Evolutionary conservation across 2,113 vertebrate genomes (phyloP).

Genomic region (Xiphophorus hellerii): DNA sequence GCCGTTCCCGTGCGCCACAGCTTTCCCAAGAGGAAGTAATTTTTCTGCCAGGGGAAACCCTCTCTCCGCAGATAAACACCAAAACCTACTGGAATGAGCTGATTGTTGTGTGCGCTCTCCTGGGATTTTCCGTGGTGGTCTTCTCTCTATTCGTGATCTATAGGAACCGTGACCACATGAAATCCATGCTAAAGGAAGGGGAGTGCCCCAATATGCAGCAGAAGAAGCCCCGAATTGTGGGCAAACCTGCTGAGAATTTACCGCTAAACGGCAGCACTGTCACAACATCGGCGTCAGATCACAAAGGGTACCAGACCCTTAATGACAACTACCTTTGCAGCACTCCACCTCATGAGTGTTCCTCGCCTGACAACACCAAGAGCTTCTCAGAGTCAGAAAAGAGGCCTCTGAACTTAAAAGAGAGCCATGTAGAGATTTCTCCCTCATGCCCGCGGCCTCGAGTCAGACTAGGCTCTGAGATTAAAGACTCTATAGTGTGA

Average conservation of each 20-base stretch:
- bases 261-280: conserved; percentile 87
- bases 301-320: conserved; percentile 95
- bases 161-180: conserved; percentile 86
- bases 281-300: conserved; percentile 81
- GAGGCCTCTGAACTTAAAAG: conserved; percentile 85
- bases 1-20: conserved; percentile 73
- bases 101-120: conserved; percentile 88
- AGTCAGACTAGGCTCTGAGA: conserved; percentile 93
- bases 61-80: conserved; percentile 73
- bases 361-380: conserved; percentile 79
- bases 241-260: conserved; percentile 84
- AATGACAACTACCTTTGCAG: conserved; percentile 88
- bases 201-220: conserved; percentile 84
- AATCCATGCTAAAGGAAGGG: conserved; percentile 88
- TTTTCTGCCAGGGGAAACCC: conserved; percentile 74
- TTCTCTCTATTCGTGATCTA: conserved; percentile 87
- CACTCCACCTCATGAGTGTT: conserved; percentile 83
- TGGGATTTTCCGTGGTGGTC: conserved; percentile 80
- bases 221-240: conserved; percentile 81
- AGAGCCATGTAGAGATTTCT: conserved; percentile 90
- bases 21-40: conserved; percentile 65
- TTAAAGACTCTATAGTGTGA: conserved; percentile 97
- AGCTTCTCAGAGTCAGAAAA: conserved; percentile 88
- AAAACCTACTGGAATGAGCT: conserved; percentile 96
- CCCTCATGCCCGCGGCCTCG: conserved; percentile 87